phyloP scores from a whole-genome alignment of 2,888 invertebrate species.

The Odontothrips loti region DNA sequence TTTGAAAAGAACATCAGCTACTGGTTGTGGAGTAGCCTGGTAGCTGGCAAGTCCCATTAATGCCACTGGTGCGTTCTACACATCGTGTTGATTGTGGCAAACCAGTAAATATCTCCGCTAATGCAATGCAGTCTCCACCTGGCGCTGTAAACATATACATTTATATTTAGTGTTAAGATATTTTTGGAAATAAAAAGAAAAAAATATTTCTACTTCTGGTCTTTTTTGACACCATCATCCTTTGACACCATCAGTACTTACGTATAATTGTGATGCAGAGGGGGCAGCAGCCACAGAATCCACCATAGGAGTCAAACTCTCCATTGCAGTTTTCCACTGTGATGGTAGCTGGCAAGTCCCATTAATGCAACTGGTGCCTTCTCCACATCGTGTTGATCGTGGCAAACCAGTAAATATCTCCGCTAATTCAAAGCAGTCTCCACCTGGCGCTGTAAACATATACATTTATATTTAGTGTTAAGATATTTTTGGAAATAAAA shows the following conservation, averaged over 20 bases:
- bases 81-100: background rate
- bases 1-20: background rate
- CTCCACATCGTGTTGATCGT: background rate
- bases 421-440: background rate
- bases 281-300: background rate
- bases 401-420: background rate
- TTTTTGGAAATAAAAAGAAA: no score
- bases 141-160: background rate
- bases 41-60: background rate
- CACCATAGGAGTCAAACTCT: background rate
- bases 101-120: background rate
- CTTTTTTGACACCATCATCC: background rate
- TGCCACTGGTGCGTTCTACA: background rate
- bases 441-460: background rate
- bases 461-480: background rate
- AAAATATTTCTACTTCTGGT: background rate
- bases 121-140: background rate
- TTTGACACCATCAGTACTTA: background rate
- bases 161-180: no score
- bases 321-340: background rate
- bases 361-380: background rate
- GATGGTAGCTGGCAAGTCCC: background rate
- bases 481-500: no score
- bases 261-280: background rate
- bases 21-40: background rate